phyloP scores from a whole-genome alignment of 2,113 vertebrate genomes.

The Cisticola juncidis region DNA sequence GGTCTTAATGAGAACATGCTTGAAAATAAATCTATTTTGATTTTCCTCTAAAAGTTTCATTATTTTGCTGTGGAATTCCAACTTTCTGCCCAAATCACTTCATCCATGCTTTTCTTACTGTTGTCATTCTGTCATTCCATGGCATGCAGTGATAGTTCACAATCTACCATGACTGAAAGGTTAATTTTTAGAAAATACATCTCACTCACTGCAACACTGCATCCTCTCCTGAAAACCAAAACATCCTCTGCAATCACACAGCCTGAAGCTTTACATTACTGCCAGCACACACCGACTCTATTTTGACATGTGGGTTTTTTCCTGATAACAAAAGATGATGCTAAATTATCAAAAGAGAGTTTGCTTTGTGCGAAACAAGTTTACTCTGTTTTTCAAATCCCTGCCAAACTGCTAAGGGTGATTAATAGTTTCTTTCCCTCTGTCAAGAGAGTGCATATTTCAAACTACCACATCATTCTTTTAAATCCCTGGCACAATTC shows the following conservation, averaged over 20 bases:
- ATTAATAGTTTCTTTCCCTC: not conserved
- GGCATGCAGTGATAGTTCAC: accelerated
- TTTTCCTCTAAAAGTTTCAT: not conserved
- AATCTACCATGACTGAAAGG: not conserved
- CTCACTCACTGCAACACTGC: not conserved
- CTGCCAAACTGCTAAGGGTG: not conserved
- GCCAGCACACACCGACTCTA: not conserved
- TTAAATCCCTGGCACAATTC: not conserved
- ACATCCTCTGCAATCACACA: not conserved
- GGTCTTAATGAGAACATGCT: not conserved
- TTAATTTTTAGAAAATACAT: not conserved
- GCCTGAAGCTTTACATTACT: not conserved
- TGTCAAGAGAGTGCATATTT: conserved; percentile 32
- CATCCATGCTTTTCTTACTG: accelerated
- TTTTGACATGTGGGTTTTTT: not conserved
- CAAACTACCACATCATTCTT: not conserved
- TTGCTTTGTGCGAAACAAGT: not conserved
- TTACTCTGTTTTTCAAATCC: not conserved
- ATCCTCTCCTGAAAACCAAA: not conserved
- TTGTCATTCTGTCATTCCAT: not conserved
- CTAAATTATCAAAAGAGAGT: not conserved
- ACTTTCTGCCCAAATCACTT: not conserved
- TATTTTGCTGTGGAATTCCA: not conserved
- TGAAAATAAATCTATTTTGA: not conserved
- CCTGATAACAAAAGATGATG: not conserved